These are phyloP conservation scores for Leptopterna dolabrata DNA, from an alignment of 2,888 invertebrate species.

Conservation along the genomic window DNA sequence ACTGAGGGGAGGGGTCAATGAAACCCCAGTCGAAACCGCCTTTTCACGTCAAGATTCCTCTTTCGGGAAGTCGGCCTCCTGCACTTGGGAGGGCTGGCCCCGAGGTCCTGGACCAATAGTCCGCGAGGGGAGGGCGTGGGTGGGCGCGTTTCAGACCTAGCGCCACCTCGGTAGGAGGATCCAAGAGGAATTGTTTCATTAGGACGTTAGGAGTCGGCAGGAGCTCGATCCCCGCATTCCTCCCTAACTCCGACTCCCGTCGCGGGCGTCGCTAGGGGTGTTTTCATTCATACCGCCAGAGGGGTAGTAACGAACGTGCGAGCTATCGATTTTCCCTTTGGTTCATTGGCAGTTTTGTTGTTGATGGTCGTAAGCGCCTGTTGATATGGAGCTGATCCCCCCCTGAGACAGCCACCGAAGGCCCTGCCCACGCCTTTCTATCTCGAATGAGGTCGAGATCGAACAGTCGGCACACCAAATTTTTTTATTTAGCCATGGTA, in stretches of 20 bases:
- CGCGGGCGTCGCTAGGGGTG: not conserved
- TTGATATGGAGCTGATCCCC: not conserved
- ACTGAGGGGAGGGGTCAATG: not conserved
- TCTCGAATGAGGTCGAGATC: not conserved
- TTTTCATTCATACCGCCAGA: not conserved
- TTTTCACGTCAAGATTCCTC: not conserved
- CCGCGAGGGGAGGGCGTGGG: constrained; percentile 12
- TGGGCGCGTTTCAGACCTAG: constrained; percentile 17
- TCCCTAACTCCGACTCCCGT: not conserved
- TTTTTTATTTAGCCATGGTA: too few species aligned
- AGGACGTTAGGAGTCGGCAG: constrained; percentile 16
- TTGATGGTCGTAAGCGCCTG: not conserved
- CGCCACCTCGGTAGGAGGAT: constrained; percentile 45
- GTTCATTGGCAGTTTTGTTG: not conserved
- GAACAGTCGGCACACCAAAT: not conserved
- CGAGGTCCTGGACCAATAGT: constrained; percentile 6
- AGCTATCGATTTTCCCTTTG: not conserved
- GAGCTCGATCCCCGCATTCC: constrained; percentile 12
- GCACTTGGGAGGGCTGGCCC: not conserved
- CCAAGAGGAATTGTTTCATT: constrained; percentile 34
- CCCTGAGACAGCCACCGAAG: not conserved
- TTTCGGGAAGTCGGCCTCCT: not conserved
- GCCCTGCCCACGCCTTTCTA: not conserved
- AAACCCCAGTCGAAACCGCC: not conserved
- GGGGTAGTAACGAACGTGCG: not conserved